These are phyloP conservation scores for Microctonus aethiopoides DNA, from an alignment of 2,888 invertebrate species.

Conservation along the genomic window DNA sequence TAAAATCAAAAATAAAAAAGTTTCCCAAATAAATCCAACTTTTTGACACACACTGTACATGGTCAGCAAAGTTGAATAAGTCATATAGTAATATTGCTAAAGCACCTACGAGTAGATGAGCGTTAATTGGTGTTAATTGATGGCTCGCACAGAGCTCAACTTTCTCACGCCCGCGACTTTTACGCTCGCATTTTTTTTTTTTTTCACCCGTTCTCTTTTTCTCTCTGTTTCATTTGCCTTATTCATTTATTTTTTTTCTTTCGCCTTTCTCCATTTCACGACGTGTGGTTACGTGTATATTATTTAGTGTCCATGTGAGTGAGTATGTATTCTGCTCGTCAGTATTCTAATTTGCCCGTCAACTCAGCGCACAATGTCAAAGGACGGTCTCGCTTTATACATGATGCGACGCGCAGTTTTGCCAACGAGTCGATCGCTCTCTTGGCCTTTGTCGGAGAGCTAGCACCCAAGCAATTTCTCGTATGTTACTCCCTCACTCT, in stretches of 20 bases:
- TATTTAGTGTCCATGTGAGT: conserved; percentile 2
- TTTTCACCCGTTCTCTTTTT: conserved; percentile 39
- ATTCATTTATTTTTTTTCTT: conserved; percentile 7
- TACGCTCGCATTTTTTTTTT: conserved; percentile 55
- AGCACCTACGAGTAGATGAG: conserved; percentile 64
- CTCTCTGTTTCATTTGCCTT: conserved; percentile 21
- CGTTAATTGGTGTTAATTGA: conserved; percentile 67
- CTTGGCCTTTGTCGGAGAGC: conserved; percentile 9
- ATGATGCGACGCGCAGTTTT: conserved; percentile 1
- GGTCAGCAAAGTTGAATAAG: conserved; percentile 28
- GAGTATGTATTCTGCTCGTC: conserved; percentile 20
- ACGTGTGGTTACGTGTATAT: too few species aligned
- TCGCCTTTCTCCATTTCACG: conserved; percentile 17
- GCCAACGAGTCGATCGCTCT: background rate
- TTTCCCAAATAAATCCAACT: too few species aligned
- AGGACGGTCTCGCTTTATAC: background rate
- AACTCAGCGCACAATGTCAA: conserved; percentile 7
- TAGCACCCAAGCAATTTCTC: conserved; percentile 10
- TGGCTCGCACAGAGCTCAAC: conserved; percentile 59
- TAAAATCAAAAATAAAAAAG: too few species aligned
- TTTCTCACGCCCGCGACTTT: conserved; percentile 67
- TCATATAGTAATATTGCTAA: conserved; percentile 21
- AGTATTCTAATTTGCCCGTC: conserved; percentile 15
- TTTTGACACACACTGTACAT: too few species aligned
- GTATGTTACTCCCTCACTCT: background rate